These are phyloP conservation scores for Drosophila anceps DNA, from an alignment of 2,888 invertebrate genomes.

Conservation along the genomic window DNA sequence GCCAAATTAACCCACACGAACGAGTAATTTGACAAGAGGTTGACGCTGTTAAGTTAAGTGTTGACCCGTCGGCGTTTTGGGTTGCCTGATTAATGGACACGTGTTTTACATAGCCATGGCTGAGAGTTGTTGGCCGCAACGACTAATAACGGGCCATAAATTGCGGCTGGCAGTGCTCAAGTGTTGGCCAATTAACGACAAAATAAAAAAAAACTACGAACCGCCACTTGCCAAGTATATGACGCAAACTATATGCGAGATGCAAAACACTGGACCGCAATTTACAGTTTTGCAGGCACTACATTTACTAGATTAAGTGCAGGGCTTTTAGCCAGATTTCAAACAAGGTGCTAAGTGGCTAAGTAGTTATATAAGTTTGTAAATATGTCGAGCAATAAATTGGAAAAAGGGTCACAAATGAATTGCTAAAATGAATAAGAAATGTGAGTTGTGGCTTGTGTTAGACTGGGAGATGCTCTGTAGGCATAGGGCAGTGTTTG, in stretches of 20 bases:
- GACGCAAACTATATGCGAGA: conserved; percentile 39
- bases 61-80: conserved; percentile 54
- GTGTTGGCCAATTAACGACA: conserved; percentile 73
- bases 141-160: conserved; percentile 68
- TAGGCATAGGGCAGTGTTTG: too few relatives aligned
- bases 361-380: background rate
- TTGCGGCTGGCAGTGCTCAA: conserved; percentile 65
- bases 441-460: too few relatives aligned
- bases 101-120: conserved; percentile 43
- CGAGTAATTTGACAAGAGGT: conserved; percentile 37
- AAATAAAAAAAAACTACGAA: conserved; percentile 57
- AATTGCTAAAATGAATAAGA: too few relatives aligned
- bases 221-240: conserved; percentile 41
- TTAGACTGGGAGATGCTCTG: background rate
- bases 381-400: conserved; percentile 13
- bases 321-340: conserved; percentile 34
- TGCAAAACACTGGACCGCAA: conserved; percentile 22
- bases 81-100: conserved; percentile 69
- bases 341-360: conserved; percentile 34
- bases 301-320: conserved; percentile 55
- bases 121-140: conserved; percentile 27
- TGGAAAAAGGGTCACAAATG: background rate
- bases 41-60: conserved; percentile 17
- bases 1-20: conserved; percentile 23
- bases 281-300: conserved; percentile 30